Conservation (phyloP, 2,797 vertebrate species). For the Tympanoctomys barrerae region DNA sequence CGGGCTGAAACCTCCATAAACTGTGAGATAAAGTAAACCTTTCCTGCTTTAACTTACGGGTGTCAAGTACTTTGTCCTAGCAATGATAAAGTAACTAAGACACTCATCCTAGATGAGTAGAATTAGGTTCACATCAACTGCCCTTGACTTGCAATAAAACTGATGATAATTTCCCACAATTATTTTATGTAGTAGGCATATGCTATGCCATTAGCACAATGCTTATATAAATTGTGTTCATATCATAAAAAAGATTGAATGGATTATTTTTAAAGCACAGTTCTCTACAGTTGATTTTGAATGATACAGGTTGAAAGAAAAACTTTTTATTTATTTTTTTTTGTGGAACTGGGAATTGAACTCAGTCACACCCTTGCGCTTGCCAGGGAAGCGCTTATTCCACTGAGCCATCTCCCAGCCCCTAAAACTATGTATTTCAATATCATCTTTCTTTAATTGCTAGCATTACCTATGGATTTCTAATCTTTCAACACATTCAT, state of each 20-base stretch:
- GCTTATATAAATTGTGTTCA: slow-evolving; percentile 34
- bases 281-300: slow-evolving; percentile 23
- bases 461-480: background rate
- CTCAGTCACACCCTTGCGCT: too few species aligned
- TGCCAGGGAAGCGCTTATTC: too few species aligned
- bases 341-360: too few species aligned
- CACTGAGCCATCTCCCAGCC: too few species aligned
- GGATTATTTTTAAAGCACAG: background rate
- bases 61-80: background rate
- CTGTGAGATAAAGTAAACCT: background rate
- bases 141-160: background rate
- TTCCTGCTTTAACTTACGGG: background rate
- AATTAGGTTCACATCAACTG: background rate
- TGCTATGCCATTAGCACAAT: background rate
- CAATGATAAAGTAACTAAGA: background rate
- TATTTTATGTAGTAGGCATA: slow-evolving; percentile 17
- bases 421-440: background rate
- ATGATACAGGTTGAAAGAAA: background rate
- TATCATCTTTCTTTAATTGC: background rate
- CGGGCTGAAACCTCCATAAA: background rate
- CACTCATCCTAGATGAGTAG: slow-evolving; percentile 15
- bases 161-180: background rate
- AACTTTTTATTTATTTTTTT: background rate
- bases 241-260: background rate
- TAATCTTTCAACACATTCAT: background rate